These are phyloP conservation scores for Ophraella communa DNA, from an alignment of 2,888 invertebrate genomes.

Conservation along the genomic window DNA sequence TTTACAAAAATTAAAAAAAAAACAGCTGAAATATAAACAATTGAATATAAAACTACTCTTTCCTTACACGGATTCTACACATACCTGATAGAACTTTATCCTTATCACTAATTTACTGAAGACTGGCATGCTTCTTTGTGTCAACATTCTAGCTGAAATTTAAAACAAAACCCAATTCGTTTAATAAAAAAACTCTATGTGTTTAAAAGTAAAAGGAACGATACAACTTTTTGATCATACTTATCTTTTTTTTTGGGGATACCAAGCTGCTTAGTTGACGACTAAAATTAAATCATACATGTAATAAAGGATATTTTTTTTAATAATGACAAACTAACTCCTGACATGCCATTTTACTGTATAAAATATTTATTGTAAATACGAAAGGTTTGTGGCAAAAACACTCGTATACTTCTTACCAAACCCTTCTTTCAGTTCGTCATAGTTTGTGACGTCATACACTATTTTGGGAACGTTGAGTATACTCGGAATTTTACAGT, in stretches of 20 bases:
- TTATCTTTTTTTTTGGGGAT: conserved; percentile 1
- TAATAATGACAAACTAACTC: neutral
- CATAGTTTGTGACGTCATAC: too few relatives aligned
- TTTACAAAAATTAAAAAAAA: conserved; percentile 3
- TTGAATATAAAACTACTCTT: conserved; percentile 29
- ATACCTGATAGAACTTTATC: conserved; percentile 23
- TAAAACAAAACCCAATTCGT: conserved; percentile 20
- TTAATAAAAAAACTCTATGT: conserved; percentile 10
- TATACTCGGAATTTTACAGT: too few relatives aligned
- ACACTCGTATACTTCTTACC: too few relatives aligned
- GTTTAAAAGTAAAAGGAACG: conserved; percentile 7
- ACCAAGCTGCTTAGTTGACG: neutral
- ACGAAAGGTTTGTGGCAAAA: too few relatives aligned
- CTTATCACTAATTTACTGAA: conserved; percentile 6
- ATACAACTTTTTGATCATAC: conserved; percentile 16
- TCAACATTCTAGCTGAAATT: conserved; percentile 11
- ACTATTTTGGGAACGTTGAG: too few relatives aligned
- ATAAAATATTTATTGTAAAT: too few relatives aligned
- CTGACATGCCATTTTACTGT: neutral
- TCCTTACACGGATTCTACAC: conserved; percentile 34
- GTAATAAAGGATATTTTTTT: neutral
- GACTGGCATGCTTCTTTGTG: neutral
- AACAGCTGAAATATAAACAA: conserved; percentile 18
- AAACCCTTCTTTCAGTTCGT: too few relatives aligned
- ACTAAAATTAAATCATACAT: conserved; percentile 22